Percentiles rank a stretch among this genome's conserved stretches.
Evolutionary conservation across 1,140 invertebrate species (phyloP).

Genomic region (Phortica variegata): DNA sequence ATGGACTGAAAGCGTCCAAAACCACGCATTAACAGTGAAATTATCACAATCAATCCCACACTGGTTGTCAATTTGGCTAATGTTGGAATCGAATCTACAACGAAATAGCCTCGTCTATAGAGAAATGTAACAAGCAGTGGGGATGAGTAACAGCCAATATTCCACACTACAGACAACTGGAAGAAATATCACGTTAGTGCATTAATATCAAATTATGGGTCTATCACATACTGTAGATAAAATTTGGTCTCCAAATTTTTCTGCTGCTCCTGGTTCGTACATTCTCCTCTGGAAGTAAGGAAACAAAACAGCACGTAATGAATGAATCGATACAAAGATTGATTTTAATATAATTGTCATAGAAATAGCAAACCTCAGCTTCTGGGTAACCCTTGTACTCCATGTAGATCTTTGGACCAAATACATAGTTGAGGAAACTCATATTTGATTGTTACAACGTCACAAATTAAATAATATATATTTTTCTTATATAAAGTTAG

Average conservation of each 20-base stretch:
- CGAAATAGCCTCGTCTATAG: constrained; percentile 69
- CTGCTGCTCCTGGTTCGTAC: constrained; percentile 67
- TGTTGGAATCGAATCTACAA: constrained; percentile 62
- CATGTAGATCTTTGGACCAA: constrained; percentile 67
- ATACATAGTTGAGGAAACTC: constrained; percentile 59
- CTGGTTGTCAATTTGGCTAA: constrained; percentile 66
- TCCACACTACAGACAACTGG: constrained; percentile 67
- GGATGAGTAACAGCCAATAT: constrained; percentile 72
- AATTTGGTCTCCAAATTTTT: constrained; percentile 73
- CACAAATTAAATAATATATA: constrained; percentile 9
- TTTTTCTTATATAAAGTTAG: constrained; percentile 25
- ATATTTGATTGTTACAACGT: constrained; percentile 26
- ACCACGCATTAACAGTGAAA: constrained; percentile 69
- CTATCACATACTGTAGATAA: constrained; percentile 62
- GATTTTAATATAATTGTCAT: constrained; percentile 30
- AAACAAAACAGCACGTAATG: constrained; percentile 32
- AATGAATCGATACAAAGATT: constrained; percentile 26
- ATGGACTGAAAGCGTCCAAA: constrained; percentile 71
- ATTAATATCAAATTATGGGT: not conserved
- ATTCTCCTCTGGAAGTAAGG: constrained; percentile 59
- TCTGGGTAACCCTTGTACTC: constrained; percentile 61
- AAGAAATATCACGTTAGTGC: constrained; percentile 26
- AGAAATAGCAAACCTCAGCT: constrained; percentile 55
- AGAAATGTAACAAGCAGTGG: constrained; percentile 74
- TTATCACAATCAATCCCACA: constrained; percentile 66